Evolutionary conservation across 2,797 vertebrate species (phyloP), one percentile per base, ranked within the genome.

Genomic region (Hypotaenidia philippensis): DNA sequence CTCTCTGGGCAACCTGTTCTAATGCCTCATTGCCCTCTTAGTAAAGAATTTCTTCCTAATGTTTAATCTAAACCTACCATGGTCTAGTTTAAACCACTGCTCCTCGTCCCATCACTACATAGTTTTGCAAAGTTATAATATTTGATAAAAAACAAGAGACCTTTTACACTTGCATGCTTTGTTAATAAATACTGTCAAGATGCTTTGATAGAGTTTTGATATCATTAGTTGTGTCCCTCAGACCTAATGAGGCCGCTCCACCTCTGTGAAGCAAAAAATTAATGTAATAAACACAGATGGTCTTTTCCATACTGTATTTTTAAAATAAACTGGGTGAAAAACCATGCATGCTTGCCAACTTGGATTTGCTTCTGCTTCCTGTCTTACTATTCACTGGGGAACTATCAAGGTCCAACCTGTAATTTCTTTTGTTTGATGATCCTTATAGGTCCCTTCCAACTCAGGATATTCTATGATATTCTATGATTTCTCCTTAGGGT

Each of bases 151-250:
- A 21, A 74, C 27, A 22, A 59, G 44, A 89, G 71, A 14, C 9
- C 75, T 96, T 64, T 93, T 75, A 41, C 44, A 92, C 63, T 68
- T 50, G 7, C 12, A 76, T 25, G 29, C 3, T 91, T 94, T 40
- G 47, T 92, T 86, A 36, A 85, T 22, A 84, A 69, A 90, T 17
- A 25, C 20, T 86, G 94, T 87, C 74, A 63, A 83, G 66, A 91
- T 22, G 40, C 40, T 94, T 68, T 93, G 49, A 32, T 17, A 56
- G 53, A 69, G 41, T 82, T 96, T 90, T 94, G 32, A 27, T 75
- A 15, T 29, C 27, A 7, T 78, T 75, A 91, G 52, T 93, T 95
- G 55, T 69, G 88, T 93, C 57, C n/a, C 49, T 78, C 45, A 56
- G 59, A 19, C 18, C n/a, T 57, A 91, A 66, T 29, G 20, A 82